Evolutionary conservation across 2,888 invertebrate species (phyloP), one percentile per base, ranked within the genome.

Genomic region (Ctenicera cuprea): DNA sequence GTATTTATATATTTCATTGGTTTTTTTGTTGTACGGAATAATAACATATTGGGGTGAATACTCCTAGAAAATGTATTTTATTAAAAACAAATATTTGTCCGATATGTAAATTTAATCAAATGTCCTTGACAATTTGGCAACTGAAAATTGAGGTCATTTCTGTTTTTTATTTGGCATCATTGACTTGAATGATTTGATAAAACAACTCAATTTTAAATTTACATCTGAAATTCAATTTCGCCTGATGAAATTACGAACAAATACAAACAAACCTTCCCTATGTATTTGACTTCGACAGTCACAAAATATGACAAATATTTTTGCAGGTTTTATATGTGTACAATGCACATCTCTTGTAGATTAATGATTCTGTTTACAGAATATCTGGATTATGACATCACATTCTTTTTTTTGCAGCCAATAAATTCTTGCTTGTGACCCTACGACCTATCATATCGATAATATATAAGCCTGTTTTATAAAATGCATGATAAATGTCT

Each of bases 311-410:
- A 12, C 20, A 50, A 14, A 22, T 54, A n/a, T n/a, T 26, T 33
- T 54, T 22, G 11, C 9, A 20, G 9, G 26, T 54, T 38, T 37
- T 38, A 22, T 38, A 59, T 59, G 16, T 57, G 16, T 14, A n/a
- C 37, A 16, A 37, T 37, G 33, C 12, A 14, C 12, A 26, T 33
- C 11, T 38, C 33, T 38, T 3, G 52, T 9, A 59, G 59, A 59
- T 59, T 59, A 59, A 59, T 59, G 59, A 38, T 38, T 38, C 22
- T 59, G 59, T 59, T 59, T 59, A 59, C 59, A 20, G 37, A 22
- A 54, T 16, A 38, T 59, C 59, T 20, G 59, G 12, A 59, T 59
- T 16, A 22, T 59, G 37, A 59, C 33, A 38, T 38, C 38, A 33
- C 41, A 20, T 33, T n/a, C n/a, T 54, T 16, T 30, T 30, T 50